phyloP scores from a whole-genome alignment of 2,113 vertebrate genomes.

The Steatornis caripensis region DNA sequence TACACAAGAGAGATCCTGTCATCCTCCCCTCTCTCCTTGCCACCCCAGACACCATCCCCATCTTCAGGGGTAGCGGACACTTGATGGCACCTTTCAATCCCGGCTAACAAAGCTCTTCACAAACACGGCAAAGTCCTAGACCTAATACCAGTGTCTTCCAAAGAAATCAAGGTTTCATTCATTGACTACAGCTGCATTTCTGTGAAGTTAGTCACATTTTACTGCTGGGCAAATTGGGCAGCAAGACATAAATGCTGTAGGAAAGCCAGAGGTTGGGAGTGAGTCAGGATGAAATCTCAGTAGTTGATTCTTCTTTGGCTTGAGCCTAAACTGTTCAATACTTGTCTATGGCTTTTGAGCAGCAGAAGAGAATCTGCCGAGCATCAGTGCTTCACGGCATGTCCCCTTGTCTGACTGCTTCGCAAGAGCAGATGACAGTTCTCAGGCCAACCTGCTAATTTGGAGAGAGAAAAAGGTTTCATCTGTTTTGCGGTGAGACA shows the following conservation, averaged over 20 bases:
- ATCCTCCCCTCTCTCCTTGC: not conserved
- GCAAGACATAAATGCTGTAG: not conserved
- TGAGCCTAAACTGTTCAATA: not conserved
- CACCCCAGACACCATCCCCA: not conserved
- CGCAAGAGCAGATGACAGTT: not conserved
- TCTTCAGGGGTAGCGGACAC: not conserved
- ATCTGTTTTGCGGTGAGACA: not conserved
- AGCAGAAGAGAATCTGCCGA: not conserved
- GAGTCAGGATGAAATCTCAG: not conserved
- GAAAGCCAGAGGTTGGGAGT: not conserved
- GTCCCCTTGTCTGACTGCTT: not conserved
- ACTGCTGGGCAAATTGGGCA: not conserved
- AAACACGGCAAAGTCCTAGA: not conserved
- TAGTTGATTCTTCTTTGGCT: not conserved
- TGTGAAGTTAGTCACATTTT: not conserved
- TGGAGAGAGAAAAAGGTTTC: not conserved
- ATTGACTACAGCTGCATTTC: not conserved
- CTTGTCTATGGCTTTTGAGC: not conserved
- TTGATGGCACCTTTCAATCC: not conserved
- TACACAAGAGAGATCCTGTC: not conserved
- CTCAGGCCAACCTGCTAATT: conserved; percentile 20
- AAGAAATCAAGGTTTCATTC: not conserved
- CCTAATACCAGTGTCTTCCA: not conserved
- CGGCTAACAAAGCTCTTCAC: not conserved
- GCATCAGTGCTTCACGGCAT: not conserved